Percentiles rank a stretch among this genome's conserved stretches.
phyloP scores from a whole-genome alignment of 2,113 vertebrate genomes.

The Rhinolophus ferrumequinum region DNA sequence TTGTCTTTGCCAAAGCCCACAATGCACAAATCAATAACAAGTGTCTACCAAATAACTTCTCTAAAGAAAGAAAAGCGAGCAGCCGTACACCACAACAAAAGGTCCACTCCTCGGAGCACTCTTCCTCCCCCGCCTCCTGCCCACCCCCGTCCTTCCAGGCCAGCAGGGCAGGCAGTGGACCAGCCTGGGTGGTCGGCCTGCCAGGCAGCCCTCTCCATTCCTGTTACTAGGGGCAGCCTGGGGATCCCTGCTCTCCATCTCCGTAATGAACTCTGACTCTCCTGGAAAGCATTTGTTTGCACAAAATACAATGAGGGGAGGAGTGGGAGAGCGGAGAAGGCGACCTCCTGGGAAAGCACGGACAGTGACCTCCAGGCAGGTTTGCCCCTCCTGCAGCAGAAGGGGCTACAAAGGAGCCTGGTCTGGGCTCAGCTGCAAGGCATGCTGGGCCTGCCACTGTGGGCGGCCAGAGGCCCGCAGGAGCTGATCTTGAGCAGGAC shows the following conservation, averaged over 20 bases:
- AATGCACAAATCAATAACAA: conserved; percentile 9
- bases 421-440: background rate
- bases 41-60: background rate
- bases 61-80: conserved; percentile 46
- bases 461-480: background rate
- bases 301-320: background rate
- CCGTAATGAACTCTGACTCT: conserved; percentile 80
- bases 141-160: background rate
- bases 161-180: background rate
- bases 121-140: background rate
- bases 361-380: background rate
- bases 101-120: background rate
- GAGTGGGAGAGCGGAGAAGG: background rate
- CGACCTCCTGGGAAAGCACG: background rate
- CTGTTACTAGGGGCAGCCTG: conserved; percentile 45
- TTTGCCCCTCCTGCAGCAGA: background rate
- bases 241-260: conserved; percentile 73
- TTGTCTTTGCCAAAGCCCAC: conserved; percentile 49
- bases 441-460: background rate
- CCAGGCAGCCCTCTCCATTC: background rate
- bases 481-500: background rate
- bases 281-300: conserved; percentile 81
- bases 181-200: conserved; percentile 46
- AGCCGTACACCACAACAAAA: background rate
- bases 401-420: background rate